phyloP scores from a whole-genome alignment of 2,888 invertebrate genomes.

The Agrenia bidenticulata region DNA sequence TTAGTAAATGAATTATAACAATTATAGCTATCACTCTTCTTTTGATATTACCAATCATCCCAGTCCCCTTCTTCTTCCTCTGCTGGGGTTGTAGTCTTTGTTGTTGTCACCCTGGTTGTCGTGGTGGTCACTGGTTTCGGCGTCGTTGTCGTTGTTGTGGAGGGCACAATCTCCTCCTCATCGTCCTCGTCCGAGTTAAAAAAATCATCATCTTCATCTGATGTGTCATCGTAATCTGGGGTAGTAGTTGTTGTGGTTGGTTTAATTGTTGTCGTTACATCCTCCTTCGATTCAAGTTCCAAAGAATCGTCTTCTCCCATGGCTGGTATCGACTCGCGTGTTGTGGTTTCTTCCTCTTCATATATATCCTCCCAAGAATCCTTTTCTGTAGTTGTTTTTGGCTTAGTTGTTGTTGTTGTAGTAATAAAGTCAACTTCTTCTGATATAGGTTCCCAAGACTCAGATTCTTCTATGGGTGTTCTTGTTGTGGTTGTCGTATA shows the following conservation, averaged over 20 bases:
- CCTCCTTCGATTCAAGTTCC: conserved; percentile 8
- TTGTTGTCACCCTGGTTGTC: conserved; percentile 12
- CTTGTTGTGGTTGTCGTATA: conserved; percentile 4
- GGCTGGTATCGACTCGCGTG: not conserved
- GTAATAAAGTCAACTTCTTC: not conserved
- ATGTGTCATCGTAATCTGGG: not conserved
- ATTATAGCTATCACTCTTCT: no score
- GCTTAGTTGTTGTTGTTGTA: conserved; percentile 8
- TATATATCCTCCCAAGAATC: not conserved
- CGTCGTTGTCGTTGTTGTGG: conserved; percentile 15
- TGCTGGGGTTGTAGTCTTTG: conserved; percentile 12
- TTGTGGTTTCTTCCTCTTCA: conserved; percentile 15
- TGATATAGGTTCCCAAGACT: no score
- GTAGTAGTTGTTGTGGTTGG: conserved; percentile 5
- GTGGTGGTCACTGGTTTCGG: conserved; percentile 8
- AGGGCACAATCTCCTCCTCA: not conserved
- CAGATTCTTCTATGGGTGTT: conserved; percentile 6
- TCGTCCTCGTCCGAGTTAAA: not conserved
- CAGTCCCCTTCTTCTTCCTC: conserved; percentile 18
- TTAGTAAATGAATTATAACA: no score
- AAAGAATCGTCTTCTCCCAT: not conserved
- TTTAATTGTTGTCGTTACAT: not conserved
- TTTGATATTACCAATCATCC: not conserved
- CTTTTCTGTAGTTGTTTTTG: conserved; percentile 10
- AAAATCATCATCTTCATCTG: no score